Evolutionary conservation across 1,140 invertebrate species (phyloP), one percentile per base, ranked within the genome.

Genomic region (Phortica variegata): DNA sequence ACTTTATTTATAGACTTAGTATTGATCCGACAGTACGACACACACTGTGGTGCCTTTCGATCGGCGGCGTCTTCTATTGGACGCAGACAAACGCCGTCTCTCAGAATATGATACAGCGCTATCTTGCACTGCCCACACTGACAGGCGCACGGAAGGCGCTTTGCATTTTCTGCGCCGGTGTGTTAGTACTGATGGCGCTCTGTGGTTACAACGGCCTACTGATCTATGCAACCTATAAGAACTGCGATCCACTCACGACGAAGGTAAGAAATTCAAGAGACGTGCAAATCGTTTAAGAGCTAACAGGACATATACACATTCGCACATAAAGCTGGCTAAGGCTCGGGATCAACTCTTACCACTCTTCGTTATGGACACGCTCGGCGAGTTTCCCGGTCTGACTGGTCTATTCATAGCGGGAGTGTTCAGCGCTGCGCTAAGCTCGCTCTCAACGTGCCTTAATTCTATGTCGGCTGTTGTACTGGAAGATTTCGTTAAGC

Each of bases 391-490:
- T 29, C 79, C 79, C 0, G 85, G 84, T 7, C 58, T 88, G 43
- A 82, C 85, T 0, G 86, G 86, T 12, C 65, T 88, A 2, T 87
- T 87, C 52, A 82, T 87, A 1, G 84, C 86, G 5, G 84, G 84
- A 43, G 79, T 88, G 7, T 87, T 87, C 48, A 85, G 84, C 55
- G 87, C 85, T 8, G 84, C 85, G 12, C 60, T 88, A 1, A 87
- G 85, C 76, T 84, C 89, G 0, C 78, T 91, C 2, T 90, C 88
- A 2, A 90, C 88, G 18, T 87, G 87, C 23, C 76, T 91, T 2
- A 92, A 91, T 61, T 88, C 88, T 31, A 79, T 91, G 76, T 85
- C 89, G 2, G 89, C 89, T 23, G 85, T 90, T 29, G 87, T 91
- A 45, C 78, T 89, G 18, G 80, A 89, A 40, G 85, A 85, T 46